Percentiles rank a stretch among this genome's conserved stretches.
Conservation (phyloP, 2,797 vertebrate genomes). For the Hydrocynus forskahlii region DNA sequence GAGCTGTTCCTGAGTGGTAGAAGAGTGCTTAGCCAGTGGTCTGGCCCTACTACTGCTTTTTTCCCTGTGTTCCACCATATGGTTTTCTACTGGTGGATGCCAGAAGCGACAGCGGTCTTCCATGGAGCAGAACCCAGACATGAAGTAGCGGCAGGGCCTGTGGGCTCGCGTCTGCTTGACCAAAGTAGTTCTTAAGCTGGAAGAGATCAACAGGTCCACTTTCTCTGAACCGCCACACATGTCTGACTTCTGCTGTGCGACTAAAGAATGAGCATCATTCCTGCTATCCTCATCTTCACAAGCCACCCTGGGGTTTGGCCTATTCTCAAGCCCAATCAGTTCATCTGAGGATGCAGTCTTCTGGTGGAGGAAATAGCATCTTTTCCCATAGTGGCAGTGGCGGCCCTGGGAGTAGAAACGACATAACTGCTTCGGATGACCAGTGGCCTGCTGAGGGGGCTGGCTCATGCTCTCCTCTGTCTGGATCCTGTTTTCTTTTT, state of each 20-base stretch:
- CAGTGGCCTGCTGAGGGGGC: neutral
- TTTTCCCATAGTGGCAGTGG: slow-evolving; percentile 78
- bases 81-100: slow-evolving; percentile 71
- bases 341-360: slow-evolving; percentile 51
- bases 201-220: slow-evolving; percentile 8
- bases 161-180: slow-evolving; percentile 28
- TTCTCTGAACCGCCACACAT: neutral
- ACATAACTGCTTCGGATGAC: slow-evolving; percentile 66
- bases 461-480: slow-evolving; percentile 16
- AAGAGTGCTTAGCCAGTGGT: slow-evolving; percentile 46
- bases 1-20: slow-evolving; percentile 64
- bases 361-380: slow-evolving; percentile 78
- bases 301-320: neutral
- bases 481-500: slow-evolving; percentile 48
- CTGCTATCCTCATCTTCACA: slow-evolving; percentile 13
- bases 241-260: neutral
- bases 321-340: slow-evolving; percentile 48
- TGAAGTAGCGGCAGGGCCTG: slow-evolving; percentile 78
- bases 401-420: slow-evolving; percentile 81
- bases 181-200: slow-evolving; percentile 36
- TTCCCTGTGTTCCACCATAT: slow-evolving; percentile 19
- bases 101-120: slow-evolving; percentile 82
- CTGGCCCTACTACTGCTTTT: slow-evolving; percentile 33
- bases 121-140: slow-evolving; percentile 82
- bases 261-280: slow-evolving; percentile 14